Evolutionary conservation across 1,140 invertebrate genomes (phyloP), one percentile per base, ranked within the genome.

Genomic region (Drosophila cardini): DNA sequence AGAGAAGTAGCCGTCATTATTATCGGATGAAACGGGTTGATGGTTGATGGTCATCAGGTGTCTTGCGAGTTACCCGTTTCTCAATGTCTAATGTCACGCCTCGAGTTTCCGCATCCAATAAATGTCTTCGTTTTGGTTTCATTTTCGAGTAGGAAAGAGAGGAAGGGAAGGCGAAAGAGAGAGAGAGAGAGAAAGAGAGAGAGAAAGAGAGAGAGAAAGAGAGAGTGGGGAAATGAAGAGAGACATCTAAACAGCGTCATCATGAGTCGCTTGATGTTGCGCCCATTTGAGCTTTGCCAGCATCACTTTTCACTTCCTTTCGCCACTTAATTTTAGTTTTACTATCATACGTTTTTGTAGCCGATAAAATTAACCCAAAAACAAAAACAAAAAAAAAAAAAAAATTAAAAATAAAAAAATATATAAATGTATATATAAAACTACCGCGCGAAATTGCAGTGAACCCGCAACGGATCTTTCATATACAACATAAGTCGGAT

Each of bases 241-340:
- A 11, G 34, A 67, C 26, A 62, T 18, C 32, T 11, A 9, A 15
- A 34, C 10, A 38, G 38, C 13, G 36, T 57, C 69, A 58, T 72
- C 53, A 50, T 57, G 48, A 52, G 21, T 50, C 48, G 15, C 32
- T 21, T 46, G 38, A 16, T 4, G 26, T 55, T 42, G 43, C 30
- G 30, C 32, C 26, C 43, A 34, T 32, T 61, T 32, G 40, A 4
- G 40, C 42, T 38, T 5, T 72, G 52, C 48, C 46, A 30, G 36
- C 55, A 43, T 21, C 73, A 76, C 69, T 80, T 85, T 84, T 73
- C 81, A 84, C 81, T 85, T 84, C 81, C 81, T 80, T 74, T 85
- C 64, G 77, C 64, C 77, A 65, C 72, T 74, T 73, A 40, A 62
- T 70, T 76, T 84, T 60, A 61, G 55, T 80, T 69, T 61, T 46